Percentiles rank a stretch among this genome's conserved stretches.
These are phyloP conservation scores for Mythimna albipuncta DNA, from an alignment of 2,888 invertebrate genomes.

Conservation along the genomic window DNA sequence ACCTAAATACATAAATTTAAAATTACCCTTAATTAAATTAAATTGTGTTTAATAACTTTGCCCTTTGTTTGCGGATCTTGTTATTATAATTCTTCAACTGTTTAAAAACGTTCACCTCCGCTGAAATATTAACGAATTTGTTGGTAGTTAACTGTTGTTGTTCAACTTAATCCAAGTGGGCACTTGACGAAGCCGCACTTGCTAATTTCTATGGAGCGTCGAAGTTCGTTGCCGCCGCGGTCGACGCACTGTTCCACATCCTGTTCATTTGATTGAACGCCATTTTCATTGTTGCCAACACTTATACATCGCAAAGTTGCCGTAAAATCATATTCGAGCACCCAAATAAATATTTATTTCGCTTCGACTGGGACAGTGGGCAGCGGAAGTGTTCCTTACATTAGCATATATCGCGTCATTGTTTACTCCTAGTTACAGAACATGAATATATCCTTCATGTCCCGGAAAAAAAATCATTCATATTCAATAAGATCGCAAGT, in stretches of 20 bases:
- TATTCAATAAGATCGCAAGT: constrained; percentile 41
- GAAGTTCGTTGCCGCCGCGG: constrained; percentile 81
- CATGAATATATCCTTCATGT: constrained; percentile 52
- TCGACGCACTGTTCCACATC: constrained; percentile 84
- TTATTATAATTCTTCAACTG: constrained; percentile 24
- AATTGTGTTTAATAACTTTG: constrained; percentile 30
- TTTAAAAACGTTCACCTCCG: constrained; percentile 28
- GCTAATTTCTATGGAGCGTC: constrained; percentile 74
- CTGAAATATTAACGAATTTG: constrained; percentile 20
- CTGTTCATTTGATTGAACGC: constrained; percentile 78
- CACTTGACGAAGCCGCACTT: constrained; percentile 59
- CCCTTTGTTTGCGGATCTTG: constrained; percentile 49
- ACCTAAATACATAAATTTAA: constrained; percentile 11
- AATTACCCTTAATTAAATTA: constrained; percentile 23
- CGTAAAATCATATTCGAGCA: constrained; percentile 62
- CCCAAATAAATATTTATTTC: constrained; percentile 74
- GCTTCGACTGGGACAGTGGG: constrained; percentile 59
- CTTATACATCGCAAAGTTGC: constrained; percentile 65
- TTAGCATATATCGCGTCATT: constrained; percentile 71
- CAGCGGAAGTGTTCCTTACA: constrained; percentile 68
- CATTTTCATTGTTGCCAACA: constrained; percentile 78
- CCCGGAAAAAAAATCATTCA: constrained; percentile 28
- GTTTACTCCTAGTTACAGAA: constrained; percentile 63
- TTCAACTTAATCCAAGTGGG: constrained; percentile 42
- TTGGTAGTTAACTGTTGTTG: constrained; percentile 18